Evolutionary conservation across 1,140 invertebrate species (phyloP).

Genomic region (Rhopalosiphum padi): DNA sequence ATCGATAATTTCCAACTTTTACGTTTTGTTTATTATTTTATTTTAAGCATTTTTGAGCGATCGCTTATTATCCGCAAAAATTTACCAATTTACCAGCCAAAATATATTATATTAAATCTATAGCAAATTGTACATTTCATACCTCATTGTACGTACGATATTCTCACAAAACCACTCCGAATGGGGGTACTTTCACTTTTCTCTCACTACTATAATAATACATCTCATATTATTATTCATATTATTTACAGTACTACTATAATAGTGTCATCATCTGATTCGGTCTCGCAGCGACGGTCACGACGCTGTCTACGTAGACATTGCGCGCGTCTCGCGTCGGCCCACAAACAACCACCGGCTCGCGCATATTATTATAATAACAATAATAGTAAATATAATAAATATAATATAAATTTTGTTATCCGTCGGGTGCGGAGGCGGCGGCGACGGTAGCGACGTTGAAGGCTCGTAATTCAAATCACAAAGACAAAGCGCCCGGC

Average conservation of each 20-base stretch:
- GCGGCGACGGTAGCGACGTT: not conserved
- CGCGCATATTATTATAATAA: not conserved
- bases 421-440: not conserved
- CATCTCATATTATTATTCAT: too few species aligned
- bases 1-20: too few species aligned
- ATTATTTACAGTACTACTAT: not conserved
- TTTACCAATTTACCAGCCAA: fast-evolving
- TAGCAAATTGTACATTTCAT: not conserved
- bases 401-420: not conserved
- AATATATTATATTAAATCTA: too few species aligned
- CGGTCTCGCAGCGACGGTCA: not conserved
- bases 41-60: too few species aligned
- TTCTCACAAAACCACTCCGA: not conserved
- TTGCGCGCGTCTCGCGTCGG: not conserved
- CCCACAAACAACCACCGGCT: constrained; percentile 6
- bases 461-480: constrained; percentile 51
- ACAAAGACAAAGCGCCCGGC: not conserved
- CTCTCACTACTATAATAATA: not conserved
- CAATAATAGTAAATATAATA: not conserved
- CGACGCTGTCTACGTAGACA: not conserved
- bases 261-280: not conserved
- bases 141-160: not conserved
- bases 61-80: not conserved
- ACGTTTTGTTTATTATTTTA: too few species aligned
- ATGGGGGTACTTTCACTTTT: not conserved